Base-by-base conservation (phyloP, 2,888 invertebrate genomes). In the Autographa gamma region DNA sequence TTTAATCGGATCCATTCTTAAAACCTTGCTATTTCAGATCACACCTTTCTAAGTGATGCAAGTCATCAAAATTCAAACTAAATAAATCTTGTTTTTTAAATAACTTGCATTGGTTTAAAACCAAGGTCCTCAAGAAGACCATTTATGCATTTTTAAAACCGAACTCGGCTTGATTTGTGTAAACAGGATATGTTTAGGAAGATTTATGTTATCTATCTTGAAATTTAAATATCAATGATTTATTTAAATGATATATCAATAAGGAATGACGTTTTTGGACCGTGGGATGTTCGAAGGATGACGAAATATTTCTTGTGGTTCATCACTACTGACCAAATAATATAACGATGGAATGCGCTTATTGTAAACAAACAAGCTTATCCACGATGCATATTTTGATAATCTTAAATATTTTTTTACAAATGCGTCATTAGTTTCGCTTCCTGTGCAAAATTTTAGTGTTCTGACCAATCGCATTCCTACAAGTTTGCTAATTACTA, bases 1-100 rank as follows among this genome's bases (percentile, higher is more conserved):
- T 18, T 25, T 59, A 2, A 43, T 13, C 56, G 61, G 31, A 66
- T 54, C 0, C 11, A 6, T 59, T 32, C 41, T 62, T 62, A 43
- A 56, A 76, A 60, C 83, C 83, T 83, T 84, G 83, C 69, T 84
- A 84, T 83, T 84, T 80, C 72, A 59, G 72, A 68, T 31, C 60
- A 61, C 69, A 69, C 84, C 78, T 82, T 73, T 83, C 84, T 52
- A 82, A 65, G 69, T 80, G 80, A 78, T 78, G 82, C 69, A 81
- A 76, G 63, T 64, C 19, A 61, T 69, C 31, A 68, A 69, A 77
- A 76, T 71, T 61, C 67, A 63, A 48, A 69, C 18, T 54, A 43
- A 69, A 83, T 79, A 66, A 69, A 79, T 75, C 48, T 70, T 31
- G 56, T 66, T 75, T 69, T 73, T 70, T 68, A 62, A 65, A 63